A percentile compares a stretch with the other conserved stretches of the same genome.
Conservation (phyloP, 2,888 invertebrate species). For the Phrixothrix hirtus region DNA sequence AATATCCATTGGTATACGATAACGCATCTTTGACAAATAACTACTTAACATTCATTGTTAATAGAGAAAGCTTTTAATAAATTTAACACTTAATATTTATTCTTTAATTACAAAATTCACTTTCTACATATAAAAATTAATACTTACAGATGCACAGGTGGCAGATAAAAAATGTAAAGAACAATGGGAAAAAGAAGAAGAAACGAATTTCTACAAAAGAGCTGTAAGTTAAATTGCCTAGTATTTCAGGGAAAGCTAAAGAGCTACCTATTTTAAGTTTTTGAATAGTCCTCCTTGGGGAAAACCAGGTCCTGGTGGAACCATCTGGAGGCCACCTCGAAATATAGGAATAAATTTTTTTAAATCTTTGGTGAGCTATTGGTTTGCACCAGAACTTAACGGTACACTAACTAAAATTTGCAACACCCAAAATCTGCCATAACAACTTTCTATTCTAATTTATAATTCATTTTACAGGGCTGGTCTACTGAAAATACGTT, state of each 20-base stretch:
- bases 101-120: slow-evolving; percentile 8
- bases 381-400: slow-evolving; percentile 30
- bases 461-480: slow-evolving; percentile 46
- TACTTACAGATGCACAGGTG: slow-evolving; percentile 63
- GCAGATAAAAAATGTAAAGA: slow-evolving; percentile 59
- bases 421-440: too few relatives aligned
- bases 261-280: slow-evolving; percentile 45
- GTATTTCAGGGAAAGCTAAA: too few relatives aligned
- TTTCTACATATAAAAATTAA: slow-evolving; percentile 17
- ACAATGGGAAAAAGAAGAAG: slow-evolving; percentile 57
- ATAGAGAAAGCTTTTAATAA: slow-evolving; percentile 12
- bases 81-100: not conserved
- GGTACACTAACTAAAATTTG: not conserved
- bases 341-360: slow-evolving; percentile 74
- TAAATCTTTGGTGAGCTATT: slow-evolving; percentile 71
- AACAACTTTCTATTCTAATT: not conserved
- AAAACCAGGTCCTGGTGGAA: slow-evolving; percentile 71
- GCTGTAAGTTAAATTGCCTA: slow-evolving; percentile 63
- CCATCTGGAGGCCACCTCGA: slow-evolving; percentile 74
- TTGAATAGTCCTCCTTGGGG: slow-evolving; percentile 64
- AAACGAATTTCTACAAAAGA: slow-evolving; percentile 59
- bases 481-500: slow-evolving; percentile 54
- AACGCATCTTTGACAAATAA: not conserved
- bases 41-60: slow-evolving; percentile 4
- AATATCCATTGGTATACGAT: not conserved